Percentiles rank a stretch among this genome's conserved stretches.
Conservation (phyloP, 1,140 invertebrate genomes). For the Meteorus sp. region DNA sequence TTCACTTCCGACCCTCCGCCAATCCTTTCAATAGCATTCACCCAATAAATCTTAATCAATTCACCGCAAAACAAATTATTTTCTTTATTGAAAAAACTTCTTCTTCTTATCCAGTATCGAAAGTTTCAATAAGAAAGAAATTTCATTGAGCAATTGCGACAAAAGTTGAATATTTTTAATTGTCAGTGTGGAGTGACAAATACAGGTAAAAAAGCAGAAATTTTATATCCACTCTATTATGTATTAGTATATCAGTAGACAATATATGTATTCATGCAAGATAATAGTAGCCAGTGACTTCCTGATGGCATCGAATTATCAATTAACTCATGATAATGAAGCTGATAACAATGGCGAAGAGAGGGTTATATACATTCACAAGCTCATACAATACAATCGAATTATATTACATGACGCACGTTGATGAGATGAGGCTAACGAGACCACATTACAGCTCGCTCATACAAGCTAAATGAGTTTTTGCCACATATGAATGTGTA, state of each 20-base stretch:
- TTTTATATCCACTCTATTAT: background rate
- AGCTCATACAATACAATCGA: constrained; percentile 28
- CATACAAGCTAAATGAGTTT: background rate
- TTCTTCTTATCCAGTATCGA: too few relatives aligned
- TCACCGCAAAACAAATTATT: too few relatives aligned
- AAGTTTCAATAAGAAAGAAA: too few relatives aligned
- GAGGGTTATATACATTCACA: constrained; percentile 3
- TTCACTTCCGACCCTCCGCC: background rate
- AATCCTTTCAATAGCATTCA: background rate
- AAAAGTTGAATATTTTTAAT: too few relatives aligned
- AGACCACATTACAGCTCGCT: constrained; percentile 17
- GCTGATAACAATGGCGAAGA: constrained; percentile 26
- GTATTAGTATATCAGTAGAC: constrained; percentile 2
- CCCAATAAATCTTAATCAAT: too few relatives aligned
- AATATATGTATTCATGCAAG: background rate
- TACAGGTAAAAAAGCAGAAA: too few relatives aligned
- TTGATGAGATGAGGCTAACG: constrained; percentile 41
- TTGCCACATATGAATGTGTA: background rate
- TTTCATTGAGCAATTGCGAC: too few relatives aligned
- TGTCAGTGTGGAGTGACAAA: too few relatives aligned
- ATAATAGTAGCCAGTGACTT: background rate
- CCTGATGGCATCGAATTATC: constrained; percentile 33
- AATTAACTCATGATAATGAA: constrained; percentile 40
- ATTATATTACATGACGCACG: constrained; percentile 31
- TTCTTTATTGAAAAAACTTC: too few relatives aligned